Conservation (phyloP, 2,113 vertebrate species). For the Bubalus kerabau region DNA sequence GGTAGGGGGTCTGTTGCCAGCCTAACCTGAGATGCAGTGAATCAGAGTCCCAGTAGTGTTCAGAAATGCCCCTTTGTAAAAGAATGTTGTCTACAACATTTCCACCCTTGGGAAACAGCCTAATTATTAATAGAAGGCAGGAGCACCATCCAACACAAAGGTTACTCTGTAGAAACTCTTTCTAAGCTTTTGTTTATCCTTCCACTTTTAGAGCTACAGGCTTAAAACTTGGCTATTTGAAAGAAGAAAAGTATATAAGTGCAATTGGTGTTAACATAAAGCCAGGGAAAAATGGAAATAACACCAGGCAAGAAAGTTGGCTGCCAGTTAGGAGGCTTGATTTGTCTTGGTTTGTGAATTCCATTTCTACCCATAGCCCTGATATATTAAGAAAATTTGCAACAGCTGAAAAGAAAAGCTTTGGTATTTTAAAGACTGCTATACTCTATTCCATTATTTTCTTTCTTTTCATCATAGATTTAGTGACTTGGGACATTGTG, state of each 20-base stretch:
- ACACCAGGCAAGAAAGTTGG: neutral
- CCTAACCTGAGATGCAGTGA: neutral
- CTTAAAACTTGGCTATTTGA: neutral
- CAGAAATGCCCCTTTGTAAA: neutral
- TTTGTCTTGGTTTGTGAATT: conserved; percentile 15
- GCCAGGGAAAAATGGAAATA: conserved; percentile 4
- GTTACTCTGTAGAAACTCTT: neutral
- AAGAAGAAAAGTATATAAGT: neutral
- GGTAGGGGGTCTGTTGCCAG: neutral
- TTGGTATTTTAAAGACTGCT: neutral
- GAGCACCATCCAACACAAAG: neutral
- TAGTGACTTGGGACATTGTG: neutral
- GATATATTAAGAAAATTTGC: neutral
- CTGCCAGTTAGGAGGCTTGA: neutral
- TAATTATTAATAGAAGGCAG: neutral
- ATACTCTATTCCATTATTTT: neutral
- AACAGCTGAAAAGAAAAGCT: neutral
- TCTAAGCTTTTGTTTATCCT: neutral
- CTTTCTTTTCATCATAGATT: neutral
- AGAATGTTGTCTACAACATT: neutral
- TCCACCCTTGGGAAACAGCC: neutral
- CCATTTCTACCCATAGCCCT: neutral
- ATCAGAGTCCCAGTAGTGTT: neutral
- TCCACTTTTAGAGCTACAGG: neutral
- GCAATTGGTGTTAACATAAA: neutral